phyloP scores from a whole-genome alignment of 2,888 invertebrate genomes.

The Willowsia nigromaculata region DNA sequence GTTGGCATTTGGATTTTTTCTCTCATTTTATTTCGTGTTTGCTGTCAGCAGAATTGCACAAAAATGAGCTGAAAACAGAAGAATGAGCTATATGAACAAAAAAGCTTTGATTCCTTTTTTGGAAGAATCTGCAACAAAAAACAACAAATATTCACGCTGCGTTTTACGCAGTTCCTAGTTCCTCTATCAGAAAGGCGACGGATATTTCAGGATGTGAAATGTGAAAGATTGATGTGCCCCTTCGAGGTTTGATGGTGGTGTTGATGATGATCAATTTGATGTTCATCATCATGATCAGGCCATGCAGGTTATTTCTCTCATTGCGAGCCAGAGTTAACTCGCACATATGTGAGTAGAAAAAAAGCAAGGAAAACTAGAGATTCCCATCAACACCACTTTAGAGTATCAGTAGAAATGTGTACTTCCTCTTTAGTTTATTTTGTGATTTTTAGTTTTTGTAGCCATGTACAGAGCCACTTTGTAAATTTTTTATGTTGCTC shows the following conservation, averaged over 20 bases:
- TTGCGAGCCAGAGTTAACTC: neutral
- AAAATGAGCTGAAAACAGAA: neutral
- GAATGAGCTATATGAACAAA: neutral
- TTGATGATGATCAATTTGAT: constrained; percentile 12
- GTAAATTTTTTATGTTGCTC: neutral
- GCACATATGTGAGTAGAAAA: no score
- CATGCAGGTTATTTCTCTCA: neutral
- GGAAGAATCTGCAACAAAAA: neutral
- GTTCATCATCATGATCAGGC: neutral
- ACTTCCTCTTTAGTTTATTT: neutral
- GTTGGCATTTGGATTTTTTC: no score
- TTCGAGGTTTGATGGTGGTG: constrained; percentile 28
- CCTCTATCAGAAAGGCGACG: no score
- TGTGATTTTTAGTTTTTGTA: neutral
- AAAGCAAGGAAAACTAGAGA: neutral
- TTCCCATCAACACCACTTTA: neutral
- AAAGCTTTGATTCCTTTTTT: neutral
- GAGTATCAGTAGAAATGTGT: neutral
- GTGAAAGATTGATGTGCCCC: constrained; percentile 57
- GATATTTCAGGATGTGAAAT: constrained; percentile 41
- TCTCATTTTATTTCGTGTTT: constrained; percentile 12
- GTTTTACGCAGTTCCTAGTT: no score
- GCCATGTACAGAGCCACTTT: neutral
- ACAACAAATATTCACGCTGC: neutral
- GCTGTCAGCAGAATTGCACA: neutral